Percentiles rank a stretch among this genome's conserved stretches.
Evolutionary conservation across 2,113 vertebrate species (phyloP).

Genomic region (Sinocyclocheilus maitianheensis): DNA sequence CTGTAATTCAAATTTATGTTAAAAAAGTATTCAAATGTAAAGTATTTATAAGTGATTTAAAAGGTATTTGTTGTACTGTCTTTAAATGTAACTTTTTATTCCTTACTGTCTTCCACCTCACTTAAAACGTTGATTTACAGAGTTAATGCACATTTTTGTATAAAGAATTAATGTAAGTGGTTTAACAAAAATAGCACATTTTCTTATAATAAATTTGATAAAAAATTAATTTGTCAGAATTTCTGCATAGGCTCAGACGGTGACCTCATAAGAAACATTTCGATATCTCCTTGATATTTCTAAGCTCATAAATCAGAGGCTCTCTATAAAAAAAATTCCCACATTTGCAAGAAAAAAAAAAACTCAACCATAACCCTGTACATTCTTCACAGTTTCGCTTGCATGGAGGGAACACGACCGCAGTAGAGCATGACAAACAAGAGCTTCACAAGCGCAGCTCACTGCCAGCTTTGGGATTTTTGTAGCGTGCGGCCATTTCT

Average conservation of each 20-base stretch:
- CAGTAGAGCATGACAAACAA: conserved; percentile 24
- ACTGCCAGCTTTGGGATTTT: conserved; percentile 18
- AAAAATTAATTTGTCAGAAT: background rate
- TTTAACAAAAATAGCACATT: background rate
- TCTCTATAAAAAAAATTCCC: background rate
- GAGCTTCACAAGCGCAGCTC: background rate
- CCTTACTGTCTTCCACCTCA: background rate
- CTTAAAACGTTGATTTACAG: background rate
- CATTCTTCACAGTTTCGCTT: conserved; percentile 13
- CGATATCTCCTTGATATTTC: background rate
- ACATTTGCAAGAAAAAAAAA: background rate
- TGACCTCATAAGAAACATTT: background rate
- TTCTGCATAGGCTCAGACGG: background rate
- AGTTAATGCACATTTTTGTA: background rate
- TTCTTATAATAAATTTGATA: no score
- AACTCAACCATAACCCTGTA: background rate
- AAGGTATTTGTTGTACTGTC: background rate
- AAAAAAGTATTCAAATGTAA: background rate
- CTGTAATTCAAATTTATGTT: no score
- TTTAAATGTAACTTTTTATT: background rate
- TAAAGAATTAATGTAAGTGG: background rate
- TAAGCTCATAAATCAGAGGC: background rate
- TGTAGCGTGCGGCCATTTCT: conserved; percentile 1
- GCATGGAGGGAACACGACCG: conserved; percentile 1
- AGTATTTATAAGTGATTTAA: background rate